These are phyloP conservation scores for Nebria brevicollis DNA, from an alignment of 2,888 invertebrate genomes.

Conservation along the genomic window DNA sequence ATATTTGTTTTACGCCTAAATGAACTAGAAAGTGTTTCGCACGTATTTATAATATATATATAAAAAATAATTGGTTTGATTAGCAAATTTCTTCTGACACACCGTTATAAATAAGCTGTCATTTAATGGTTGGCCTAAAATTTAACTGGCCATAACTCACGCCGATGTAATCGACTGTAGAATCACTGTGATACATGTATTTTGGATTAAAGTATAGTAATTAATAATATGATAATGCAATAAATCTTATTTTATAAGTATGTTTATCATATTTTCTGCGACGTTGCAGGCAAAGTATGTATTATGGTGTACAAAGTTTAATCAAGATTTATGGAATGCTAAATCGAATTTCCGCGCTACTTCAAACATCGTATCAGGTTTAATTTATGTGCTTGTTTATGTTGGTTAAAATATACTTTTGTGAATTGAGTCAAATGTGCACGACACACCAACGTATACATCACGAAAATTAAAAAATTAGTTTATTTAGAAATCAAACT, in stretches of 20 bases:
- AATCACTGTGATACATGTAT: slow-evolving; percentile 31
- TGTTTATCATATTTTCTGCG: slow-evolving; percentile 40
- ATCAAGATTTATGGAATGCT: slow-evolving; percentile 24
- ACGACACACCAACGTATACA: neutral
- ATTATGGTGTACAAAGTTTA: slow-evolving; percentile 11
- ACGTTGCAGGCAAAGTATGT: no score
- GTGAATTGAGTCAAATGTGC: neutral
- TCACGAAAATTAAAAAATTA: no score
- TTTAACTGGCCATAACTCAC: neutral
- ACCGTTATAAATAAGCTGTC: slow-evolving; percentile 39
- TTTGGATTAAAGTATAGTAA: slow-evolving; percentile 27
- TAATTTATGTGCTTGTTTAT: neutral
- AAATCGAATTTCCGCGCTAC: neutral
- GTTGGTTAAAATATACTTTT: neutral
- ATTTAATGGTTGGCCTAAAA: slow-evolving; percentile 23
- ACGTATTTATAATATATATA: neutral
- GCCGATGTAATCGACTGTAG: slow-evolving; percentile 9
- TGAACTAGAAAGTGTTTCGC: neutral
- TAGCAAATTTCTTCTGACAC: neutral
- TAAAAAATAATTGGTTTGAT: neutral
- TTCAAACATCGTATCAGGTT: neutral
- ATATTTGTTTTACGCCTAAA: slow-evolving; percentile 1
- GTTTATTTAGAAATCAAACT: no score
- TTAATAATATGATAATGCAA: slow-evolving; percentile 40
- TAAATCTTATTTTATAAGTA: slow-evolving; percentile 44